Base-by-base conservation (phyloP, 1,140 invertebrate genomes). In the Cydia pomonella region DNA sequence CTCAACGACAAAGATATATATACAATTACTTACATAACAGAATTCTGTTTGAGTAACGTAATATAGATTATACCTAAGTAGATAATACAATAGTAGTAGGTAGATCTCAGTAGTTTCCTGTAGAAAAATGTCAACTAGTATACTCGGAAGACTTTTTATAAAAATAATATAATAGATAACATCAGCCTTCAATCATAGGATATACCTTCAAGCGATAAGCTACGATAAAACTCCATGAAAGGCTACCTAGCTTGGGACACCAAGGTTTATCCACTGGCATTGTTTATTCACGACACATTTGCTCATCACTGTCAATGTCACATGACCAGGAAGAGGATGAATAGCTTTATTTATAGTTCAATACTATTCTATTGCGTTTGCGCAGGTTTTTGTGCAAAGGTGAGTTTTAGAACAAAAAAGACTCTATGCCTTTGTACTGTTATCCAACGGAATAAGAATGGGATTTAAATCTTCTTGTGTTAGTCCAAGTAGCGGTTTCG, bases 241-340 rank as follows among this genome's bases (percentile, higher is more conserved):
- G 53, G 53, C 6, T 59, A 23, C 21, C 18, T 9, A 23, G 53
- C 21, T 10, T 21, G 63, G 18, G 63, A 27, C 6, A 66, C 63
- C 63, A 69, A 69, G 64, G 64, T 33, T 69, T 33, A 7, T 38
- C 9, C 7, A 18, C 12, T 69, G n/a, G 41, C 25, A 69, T 69
- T 69, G 64, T 69, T 33, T 69, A 69, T 69, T 69, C 64, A 69
- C 64, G 29, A 69, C 29, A 69, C 64, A 69, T 69, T 69, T 69
- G 64, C 64, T 69, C 64, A 69, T 69, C 64, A 33, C 64, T 66
- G 64, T 69, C 64, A 69, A 33, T 69, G 18, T 78, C 79, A 79
- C 16, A 59, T 76, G 72, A 81, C 74, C 76, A 83, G 82, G 82
- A 83, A 83, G 80, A 80, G 76, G 72, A 76, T 80, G 77, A 74